phyloP scores from a whole-genome alignment of 1,140 invertebrate species.

The Gyrodactylus bullatarudis region DNA sequence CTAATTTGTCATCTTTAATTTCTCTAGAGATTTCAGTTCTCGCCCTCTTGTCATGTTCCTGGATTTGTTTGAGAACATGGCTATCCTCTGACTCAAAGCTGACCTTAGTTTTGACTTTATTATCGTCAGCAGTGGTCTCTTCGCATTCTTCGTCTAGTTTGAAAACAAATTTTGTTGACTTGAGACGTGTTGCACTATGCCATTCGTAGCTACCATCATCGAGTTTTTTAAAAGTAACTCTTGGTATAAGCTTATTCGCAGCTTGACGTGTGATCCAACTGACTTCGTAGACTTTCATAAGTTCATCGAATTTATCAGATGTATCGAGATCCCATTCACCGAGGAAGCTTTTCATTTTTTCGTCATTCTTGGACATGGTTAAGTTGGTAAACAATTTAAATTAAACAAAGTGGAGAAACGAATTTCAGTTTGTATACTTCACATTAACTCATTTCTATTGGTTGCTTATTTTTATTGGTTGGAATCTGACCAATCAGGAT shows the following conservation, averaged over 20 bases:
- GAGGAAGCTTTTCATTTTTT: background rate
- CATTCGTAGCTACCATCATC: background rate
- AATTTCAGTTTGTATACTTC: too few species aligned
- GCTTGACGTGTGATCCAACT: background rate
- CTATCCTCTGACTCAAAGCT: background rate
- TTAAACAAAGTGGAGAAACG: too few species aligned
- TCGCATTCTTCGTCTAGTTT: background rate
- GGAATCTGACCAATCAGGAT: too few species aligned
- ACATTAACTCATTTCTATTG: too few species aligned
- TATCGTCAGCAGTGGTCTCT: background rate
- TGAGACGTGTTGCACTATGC: background rate
- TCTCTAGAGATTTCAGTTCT: background rate
- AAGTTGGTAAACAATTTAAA: too few species aligned
- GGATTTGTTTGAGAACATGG: background rate
- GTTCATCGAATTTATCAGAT: background rate
- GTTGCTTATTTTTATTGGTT: too few species aligned
- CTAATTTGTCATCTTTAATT: background rate
- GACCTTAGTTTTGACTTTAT: background rate
- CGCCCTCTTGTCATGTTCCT: background rate
- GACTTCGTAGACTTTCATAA: background rate
- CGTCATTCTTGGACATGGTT: slow-evolving; percentile 17
- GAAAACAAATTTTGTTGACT: background rate
- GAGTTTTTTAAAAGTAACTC: background rate
- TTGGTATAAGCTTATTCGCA: background rate
- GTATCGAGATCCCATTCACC: background rate